Conservation (phyloP, 2,797 vertebrate species). For the Moxostoma hubbsi region DNA sequence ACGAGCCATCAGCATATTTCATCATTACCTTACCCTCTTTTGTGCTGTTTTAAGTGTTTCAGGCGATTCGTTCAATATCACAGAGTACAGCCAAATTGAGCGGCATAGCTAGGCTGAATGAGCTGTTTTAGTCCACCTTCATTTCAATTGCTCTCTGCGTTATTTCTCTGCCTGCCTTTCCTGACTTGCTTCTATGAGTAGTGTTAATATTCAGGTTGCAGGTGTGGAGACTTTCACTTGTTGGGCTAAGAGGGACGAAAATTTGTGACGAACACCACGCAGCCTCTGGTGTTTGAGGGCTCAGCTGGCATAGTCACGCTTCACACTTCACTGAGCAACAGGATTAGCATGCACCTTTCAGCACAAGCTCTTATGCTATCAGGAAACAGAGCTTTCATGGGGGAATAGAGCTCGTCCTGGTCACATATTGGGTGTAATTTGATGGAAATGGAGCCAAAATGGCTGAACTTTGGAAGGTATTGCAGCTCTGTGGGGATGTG, state of each 20-base stretch:
- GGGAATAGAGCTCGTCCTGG: neutral
- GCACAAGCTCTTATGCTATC: constrained; percentile 11
- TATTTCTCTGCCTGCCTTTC: constrained; percentile 11
- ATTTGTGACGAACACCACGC: constrained; percentile 1
- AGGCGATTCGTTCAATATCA: constrained; percentile 48
- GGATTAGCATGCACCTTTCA: constrained; percentile 56
- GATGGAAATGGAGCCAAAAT: constrained; percentile 19
- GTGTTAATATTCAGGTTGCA: constrained; percentile 29
- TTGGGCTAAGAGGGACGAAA: constrained; percentile 12
- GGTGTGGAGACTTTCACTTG: constrained; percentile 7
- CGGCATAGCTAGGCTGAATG: constrained; percentile 10
- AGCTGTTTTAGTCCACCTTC: neutral
- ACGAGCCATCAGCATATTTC: constrained; percentile 39
- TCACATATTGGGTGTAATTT: constrained; percentile 3
- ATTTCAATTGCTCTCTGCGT: constrained; percentile 1
- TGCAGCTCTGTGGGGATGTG: neutral
- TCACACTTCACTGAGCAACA: constrained; percentile 58
- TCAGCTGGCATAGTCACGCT: constrained; percentile 18
- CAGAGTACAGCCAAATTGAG: neutral
- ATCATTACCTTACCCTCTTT: constrained; percentile 25
- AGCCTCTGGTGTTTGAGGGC: constrained; percentile 41
- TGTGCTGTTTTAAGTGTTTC: constrained; percentile 24
- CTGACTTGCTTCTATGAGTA: neutral
- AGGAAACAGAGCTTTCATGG: constrained; percentile 20
- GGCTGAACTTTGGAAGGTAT: neutral